phyloP scores from a whole-genome alignment of 2,888 invertebrate genomes.

The Cerastoderma edule region DNA sequence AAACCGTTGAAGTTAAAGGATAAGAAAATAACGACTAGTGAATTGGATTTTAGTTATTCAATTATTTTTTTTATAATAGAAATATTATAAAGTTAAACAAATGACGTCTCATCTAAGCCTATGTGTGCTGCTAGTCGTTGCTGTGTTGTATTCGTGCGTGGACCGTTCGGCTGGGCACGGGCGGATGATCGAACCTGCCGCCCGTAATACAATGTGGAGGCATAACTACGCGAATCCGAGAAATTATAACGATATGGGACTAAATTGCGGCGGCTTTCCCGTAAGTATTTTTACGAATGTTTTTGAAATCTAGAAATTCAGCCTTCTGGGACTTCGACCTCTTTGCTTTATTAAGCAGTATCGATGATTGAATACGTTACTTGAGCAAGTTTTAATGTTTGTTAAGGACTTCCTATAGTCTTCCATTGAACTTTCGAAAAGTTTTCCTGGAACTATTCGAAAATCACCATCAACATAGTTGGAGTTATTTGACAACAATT shows the following conservation, averaged over 20 bases:
- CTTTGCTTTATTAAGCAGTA: background rate
- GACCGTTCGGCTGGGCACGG: constrained; percentile 50
- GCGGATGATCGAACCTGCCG: constrained; percentile 54
- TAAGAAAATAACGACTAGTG: too few relatives aligned
- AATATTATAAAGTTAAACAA: background rate
- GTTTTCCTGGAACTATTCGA: too few relatives aligned
- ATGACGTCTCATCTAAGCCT: background rate
- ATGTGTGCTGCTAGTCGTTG: background rate
- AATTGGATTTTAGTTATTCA: too few relatives aligned
- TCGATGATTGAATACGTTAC: too few relatives aligned
- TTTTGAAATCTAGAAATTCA: background rate
- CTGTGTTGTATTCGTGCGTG: background rate
- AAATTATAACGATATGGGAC: constrained; percentile 62
- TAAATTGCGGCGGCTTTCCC: constrained; percentile 63
- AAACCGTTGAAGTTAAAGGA: too few relatives aligned
- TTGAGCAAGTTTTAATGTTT: too few relatives aligned
- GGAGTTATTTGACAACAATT: too few relatives aligned
- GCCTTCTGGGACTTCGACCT: background rate
- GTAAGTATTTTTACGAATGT: constrained; percentile 27
- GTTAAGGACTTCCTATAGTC: too few relatives aligned
- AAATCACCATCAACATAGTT: too few relatives aligned
- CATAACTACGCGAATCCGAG: constrained; percentile 56
- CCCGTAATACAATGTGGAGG: constrained; percentile 59
- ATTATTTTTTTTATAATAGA: too few relatives aligned
- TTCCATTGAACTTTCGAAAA: too few relatives aligned